Base-by-base conservation (phyloP, 2,113 vertebrate species). In the Nibea albiflora region DNA sequence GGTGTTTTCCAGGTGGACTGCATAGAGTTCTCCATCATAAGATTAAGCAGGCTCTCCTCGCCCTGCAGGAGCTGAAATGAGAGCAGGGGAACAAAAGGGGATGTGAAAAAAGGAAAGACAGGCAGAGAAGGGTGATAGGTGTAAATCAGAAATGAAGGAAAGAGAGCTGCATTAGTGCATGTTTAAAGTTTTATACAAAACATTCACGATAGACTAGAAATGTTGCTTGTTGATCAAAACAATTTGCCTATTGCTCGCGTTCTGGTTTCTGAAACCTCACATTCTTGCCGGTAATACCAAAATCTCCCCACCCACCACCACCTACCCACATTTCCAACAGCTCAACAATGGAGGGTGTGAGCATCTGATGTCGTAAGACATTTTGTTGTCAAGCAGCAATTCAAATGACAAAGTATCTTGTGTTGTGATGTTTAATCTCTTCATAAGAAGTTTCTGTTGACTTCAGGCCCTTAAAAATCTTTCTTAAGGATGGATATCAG, bases 11-110 rank as follows among this genome's bases (percentile, higher is more conserved):
- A 96, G 11, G 96, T 94, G 35, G 96, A 96, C 73, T 97, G 93
- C 84, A 98, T 94, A 1, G 97, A 98, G 92, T 97, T 96, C 92
- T 98, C 97, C 95, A 98, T 96, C 97, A 98, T 98, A 47, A 99
- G 96, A 91, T 97, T 98, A n/a, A 99, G 91, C 81, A 99, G 90
- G 1, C 95, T 98, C 93, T 99, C 97, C 92, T 99, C 97, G 0
- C 96, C 98, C 67, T 98, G 97, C 64, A 98, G 94, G 47, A 99
- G 96, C 93, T 99, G 79, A 3, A 71, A 71, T 5, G 60, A 57
- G 4, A 64, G 61, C 20, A 70, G 5, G 35, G 72, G 11, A 62
- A 24, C n/a, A 54, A 50, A 22, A 31, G 57, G 12, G 10, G 20
- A 65, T 44, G 52, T 14, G 49, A 70, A 35, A 19, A 16, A 10